These are phyloP conservation scores for Aphelenchoides bicaudatus DNA, from an alignment of 2,888 invertebrate genomes.

Conservation along the genomic window DNA sequence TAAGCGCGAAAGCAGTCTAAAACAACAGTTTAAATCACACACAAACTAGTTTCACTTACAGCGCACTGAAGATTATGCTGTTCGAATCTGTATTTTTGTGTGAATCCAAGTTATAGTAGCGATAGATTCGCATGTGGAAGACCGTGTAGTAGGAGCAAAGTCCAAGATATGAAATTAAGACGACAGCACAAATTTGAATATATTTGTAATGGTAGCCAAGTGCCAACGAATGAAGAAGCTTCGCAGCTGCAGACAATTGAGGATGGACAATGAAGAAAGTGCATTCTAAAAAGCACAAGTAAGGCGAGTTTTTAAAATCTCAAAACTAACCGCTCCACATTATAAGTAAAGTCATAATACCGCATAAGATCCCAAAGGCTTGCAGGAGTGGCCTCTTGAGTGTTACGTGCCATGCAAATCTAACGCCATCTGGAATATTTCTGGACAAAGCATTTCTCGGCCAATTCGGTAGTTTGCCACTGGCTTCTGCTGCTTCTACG, in stretches of 20 bases:
- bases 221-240: constrained; percentile 79
- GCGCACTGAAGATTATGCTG: constrained; percentile 94
- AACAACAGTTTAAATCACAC: constrained; percentile 24
- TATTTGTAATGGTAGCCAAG: constrained; percentile 82
- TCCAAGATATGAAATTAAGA: constrained; percentile 87
- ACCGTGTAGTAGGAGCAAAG: constrained; percentile 97
- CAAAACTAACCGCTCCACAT: no score
- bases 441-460: neutral
- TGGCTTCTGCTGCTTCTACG: constrained; percentile 66
- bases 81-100: constrained; percentile 98
- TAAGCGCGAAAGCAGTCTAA: constrained; percentile 71
- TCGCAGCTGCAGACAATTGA: constrained; percentile 91
- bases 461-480: constrained; percentile 25
- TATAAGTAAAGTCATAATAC: constrained; percentile 78
- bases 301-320: no score
- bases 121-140: constrained; percentile 87
- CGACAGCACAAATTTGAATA: constrained; percentile 77
- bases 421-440: constrained; percentile 22
- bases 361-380: constrained; percentile 64
- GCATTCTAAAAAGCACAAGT: no score
- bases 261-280: constrained; percentile 91
- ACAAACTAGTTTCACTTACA: constrained; percentile 66
- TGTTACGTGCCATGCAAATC: constrained; percentile 61
- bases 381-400: constrained; percentile 71
- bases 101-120: constrained; percentile 92